These are phyloP conservation scores for Hydractinia symbiolongicarpus DNA, from an alignment of 30 jellyfish, hydroid and myxozoan species.

Conservation along the genomic window DNA sequence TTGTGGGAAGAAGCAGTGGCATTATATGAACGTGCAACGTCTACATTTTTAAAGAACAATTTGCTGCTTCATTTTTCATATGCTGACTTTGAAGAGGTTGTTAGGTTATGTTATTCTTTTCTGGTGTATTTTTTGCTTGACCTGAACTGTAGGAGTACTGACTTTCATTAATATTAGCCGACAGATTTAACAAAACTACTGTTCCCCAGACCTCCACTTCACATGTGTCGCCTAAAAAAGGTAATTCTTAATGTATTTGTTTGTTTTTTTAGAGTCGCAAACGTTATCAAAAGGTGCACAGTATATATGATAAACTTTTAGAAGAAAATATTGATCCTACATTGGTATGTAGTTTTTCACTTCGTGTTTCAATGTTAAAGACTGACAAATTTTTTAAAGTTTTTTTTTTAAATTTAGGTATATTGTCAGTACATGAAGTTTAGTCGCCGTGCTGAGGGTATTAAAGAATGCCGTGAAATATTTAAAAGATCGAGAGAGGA, in stretches of 20 bases:
- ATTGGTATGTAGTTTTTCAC: slow-evolving; percentile 35
- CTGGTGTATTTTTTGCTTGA: neutral
- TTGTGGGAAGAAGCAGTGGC: slow-evolving; percentile 93
- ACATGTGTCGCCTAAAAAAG: neutral
- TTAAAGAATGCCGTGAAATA: slow-evolving; percentile 71
- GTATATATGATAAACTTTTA: slow-evolving; percentile 52
- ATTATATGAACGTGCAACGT: slow-evolving; percentile 79
- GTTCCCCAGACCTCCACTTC: too few species aligned
- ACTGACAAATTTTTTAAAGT: neutral
- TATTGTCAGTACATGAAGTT: slow-evolving; percentile 83
- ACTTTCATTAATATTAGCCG: too few species aligned
- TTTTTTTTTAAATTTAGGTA: slow-evolving; percentile 24
- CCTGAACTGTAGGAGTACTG: neutral
- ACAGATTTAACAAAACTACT: too few species aligned
- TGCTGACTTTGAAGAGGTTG: slow-evolving; percentile 97
- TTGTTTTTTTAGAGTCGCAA: slow-evolving; percentile 71
- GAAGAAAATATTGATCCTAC: slow-evolving; percentile 69
- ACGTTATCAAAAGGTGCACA: slow-evolving; percentile 63
- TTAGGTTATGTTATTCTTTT: neutral
- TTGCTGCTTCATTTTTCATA: slow-evolving; percentile 81
- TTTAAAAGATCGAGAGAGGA: slow-evolving; percentile 85
- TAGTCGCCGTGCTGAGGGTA: slow-evolving; percentile 91
- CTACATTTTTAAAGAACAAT: slow-evolving; percentile 53
- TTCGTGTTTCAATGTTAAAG: neutral
- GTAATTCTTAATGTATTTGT: neutral